Conservation (phyloP, 1,140 invertebrate species). For the honey bee (Apis mellifera) region DNA sequence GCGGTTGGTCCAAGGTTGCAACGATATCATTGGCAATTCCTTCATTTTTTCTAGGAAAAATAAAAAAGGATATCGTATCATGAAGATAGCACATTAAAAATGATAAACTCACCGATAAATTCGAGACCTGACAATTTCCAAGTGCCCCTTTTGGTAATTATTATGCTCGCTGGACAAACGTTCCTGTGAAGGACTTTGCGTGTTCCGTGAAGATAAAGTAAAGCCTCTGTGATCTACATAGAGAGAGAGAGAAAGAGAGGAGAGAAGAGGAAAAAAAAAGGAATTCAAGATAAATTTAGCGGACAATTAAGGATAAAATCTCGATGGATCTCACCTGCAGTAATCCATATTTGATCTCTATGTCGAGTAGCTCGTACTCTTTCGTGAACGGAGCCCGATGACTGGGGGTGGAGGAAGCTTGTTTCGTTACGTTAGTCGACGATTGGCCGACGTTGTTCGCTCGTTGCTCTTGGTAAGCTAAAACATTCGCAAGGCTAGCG, state of each 20-base stretch:
- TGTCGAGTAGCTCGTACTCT: constrained; percentile 93
- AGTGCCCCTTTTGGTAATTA: constrained; percentile 96
- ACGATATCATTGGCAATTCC: constrained; percentile 87
- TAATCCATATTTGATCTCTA: constrained; percentile 96
- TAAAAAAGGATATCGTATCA: neutral
- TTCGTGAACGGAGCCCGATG: constrained; percentile 84
- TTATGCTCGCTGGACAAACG: constrained; percentile 94
- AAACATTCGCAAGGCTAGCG: constrained; percentile 93
- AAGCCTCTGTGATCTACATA: constrained; percentile 93
- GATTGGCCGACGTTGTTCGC: constrained; percentile 56
- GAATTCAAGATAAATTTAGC: too few species aligned
- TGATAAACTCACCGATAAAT: constrained; percentile 89
- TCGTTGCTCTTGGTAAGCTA: constrained; percentile 86
- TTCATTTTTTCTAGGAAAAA: constrained; percentile 85
- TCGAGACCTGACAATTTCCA: constrained; percentile 98
- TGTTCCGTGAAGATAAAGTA: constrained; percentile 94
- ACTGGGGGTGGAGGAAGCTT: constrained; percentile 68
- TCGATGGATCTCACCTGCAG: constrained; percentile 86
- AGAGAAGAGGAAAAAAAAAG: too few species aligned
- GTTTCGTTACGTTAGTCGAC: constrained; percentile 57
- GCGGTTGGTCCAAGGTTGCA: constrained; percentile 93
- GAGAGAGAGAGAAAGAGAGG: too few species aligned
- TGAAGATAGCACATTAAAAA: neutral
- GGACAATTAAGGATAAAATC: too few species aligned
- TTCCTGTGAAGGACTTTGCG: constrained; percentile 94